Evolutionary conservation across 2,113 vertebrate genomes (phyloP).

Genomic region (Elaphurus davidianus): DNA sequence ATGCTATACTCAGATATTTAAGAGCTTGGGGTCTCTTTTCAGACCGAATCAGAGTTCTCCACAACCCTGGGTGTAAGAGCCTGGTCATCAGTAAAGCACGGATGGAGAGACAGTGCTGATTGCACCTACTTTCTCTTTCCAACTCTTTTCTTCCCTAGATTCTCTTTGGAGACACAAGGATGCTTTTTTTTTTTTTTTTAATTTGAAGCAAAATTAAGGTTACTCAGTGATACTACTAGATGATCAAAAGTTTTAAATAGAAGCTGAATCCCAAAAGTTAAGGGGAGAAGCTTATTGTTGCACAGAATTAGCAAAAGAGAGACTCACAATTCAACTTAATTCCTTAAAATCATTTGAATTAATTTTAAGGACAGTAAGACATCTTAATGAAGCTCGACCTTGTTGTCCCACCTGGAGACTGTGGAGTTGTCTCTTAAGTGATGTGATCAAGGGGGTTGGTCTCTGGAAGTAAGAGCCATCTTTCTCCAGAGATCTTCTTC

Average conservation of each 20-base stretch:
- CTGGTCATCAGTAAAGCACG: neutral
- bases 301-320: neutral
- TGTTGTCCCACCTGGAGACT: fast-evolving
- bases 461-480: neutral
- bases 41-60: neutral
- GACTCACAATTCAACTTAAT: neutral
- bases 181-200: neutral
- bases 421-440: neutral
- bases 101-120: neutral
- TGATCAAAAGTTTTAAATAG: neutral
- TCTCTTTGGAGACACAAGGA: neutral
- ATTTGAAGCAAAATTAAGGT: neutral
- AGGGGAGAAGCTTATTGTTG: neutral
- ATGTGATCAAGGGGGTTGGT: neutral
- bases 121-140: neutral
- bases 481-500: neutral
- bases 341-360: neutral
- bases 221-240: neutral
- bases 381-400: neutral
- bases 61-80: neutral
- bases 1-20: neutral
- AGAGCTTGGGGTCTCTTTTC: neutral
- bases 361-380: neutral
- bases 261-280: neutral
- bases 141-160: neutral